Conservation (phyloP, 2,797 vertebrate species). For the Premnoplex brunnescens region DNA sequence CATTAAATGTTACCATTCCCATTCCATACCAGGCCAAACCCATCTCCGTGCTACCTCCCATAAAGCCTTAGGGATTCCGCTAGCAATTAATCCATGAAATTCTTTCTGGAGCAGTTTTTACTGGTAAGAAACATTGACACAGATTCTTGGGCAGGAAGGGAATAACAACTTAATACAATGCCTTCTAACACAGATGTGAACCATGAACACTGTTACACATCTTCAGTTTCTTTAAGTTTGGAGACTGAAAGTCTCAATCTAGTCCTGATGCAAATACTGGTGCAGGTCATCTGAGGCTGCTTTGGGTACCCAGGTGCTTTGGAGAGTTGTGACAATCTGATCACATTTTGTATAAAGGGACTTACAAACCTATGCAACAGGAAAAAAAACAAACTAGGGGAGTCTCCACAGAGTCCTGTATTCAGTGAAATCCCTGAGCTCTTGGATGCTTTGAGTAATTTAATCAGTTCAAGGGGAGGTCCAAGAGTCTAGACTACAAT, state of each 20-base stretch:
- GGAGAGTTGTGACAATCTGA: neutral
- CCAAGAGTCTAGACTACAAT: neutral
- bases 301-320: neutral
- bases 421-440: neutral
- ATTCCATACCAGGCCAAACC: neutral
- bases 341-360: neutral
- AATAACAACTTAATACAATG: neutral
- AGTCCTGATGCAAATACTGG: neutral
- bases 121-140: neutral
- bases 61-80: neutral
- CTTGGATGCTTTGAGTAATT: neutral
- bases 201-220: neutral
- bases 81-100: neutral
- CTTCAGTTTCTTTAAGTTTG: neutral
- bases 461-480: neutral
- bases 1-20: neutral
- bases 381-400: neutral
- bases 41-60: neutral
- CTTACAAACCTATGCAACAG: neutral
- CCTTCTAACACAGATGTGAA: neutral
- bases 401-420: neutral
- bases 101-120: neutral
- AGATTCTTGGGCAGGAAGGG: neutral
- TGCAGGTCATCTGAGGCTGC: neutral
- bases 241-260: neutral